A percentile compares a stretch with the other conserved stretches of the same genome.
Conservation (phyloP, 2,113 vertebrate genomes). For the Corvus moneduloides region DNA sequence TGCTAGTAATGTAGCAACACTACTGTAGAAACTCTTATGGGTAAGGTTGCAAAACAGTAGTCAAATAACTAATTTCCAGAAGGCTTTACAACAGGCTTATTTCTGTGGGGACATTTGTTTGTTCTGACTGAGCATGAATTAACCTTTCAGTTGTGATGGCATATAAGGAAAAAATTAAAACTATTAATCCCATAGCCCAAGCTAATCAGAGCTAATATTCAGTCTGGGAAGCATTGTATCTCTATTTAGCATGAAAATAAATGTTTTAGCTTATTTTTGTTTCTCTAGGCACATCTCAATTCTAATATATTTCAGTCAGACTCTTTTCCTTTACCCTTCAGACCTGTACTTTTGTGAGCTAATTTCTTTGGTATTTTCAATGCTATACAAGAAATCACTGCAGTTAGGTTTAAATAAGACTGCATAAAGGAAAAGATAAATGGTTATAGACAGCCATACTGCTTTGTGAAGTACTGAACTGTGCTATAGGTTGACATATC, state of each 20-base stretch:
- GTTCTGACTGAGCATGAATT: neutral
- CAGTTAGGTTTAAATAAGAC: neutral
- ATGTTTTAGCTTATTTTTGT: neutral
- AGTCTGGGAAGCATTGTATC: neutral
- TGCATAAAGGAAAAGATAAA: slow-evolving; percentile 3
- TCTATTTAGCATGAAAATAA: neutral
- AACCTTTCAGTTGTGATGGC: neutral
- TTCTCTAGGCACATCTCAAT: neutral
- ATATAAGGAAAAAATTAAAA: neutral
- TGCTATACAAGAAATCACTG: neutral
- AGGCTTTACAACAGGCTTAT: neutral
- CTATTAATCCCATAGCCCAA: neutral
- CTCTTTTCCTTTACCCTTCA: neutral
- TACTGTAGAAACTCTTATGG: neutral
- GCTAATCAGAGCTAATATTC: neutral
- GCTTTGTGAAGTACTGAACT: slow-evolving; percentile 20
- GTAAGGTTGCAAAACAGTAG: neutral
- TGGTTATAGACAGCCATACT: neutral
- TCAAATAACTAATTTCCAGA: neutral
- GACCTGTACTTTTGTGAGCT: neutral
- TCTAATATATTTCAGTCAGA: neutral
- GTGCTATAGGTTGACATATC: neutral
- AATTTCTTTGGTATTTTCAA: neutral
- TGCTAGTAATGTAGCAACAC: neutral
- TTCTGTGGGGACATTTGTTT: neutral